Evolutionary conservation across 2,888 invertebrate genomes (phyloP), one percentile per base, ranked within the genome.

Genomic region (Epinotia brunnichana): DNA sequence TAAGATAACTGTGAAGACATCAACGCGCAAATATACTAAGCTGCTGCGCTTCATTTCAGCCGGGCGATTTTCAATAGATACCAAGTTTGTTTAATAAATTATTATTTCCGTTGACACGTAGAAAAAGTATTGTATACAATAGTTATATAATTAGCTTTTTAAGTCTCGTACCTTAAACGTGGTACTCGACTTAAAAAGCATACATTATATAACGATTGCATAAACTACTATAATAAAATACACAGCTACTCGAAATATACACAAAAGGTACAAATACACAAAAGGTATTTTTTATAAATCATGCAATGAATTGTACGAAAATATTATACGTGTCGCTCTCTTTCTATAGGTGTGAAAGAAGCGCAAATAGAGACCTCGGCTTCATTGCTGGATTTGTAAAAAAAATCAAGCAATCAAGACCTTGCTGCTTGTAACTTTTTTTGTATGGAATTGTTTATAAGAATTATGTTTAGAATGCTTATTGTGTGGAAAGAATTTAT

Each of bases 271-370:
- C 29, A 48, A n/a, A n/a, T n/a, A n/a, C n/a, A n/a, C n/a, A n/a
- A n/a, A n/a, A n/a, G n/a, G 17, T 35, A 17, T 39, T 63, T 64
- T 70, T 51, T 39, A 11, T 24, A 53, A 56, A 41, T 72, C 13
- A 17, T 29, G 60, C 62, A 70, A 66, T 29, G 29, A 60, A 60
- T 3, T 59, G 39, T 21, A 29, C 10, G 17, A 10, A 24, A 39
- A n/a, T 57, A 57, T 51, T 21, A 48, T 39, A 57, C 54, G 3
- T 57, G n/a, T 66, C 48, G 53, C 29, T 66, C 44, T 61, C 13
- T 69, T 69, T 73, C 69, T 67, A 68, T 19, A 59, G 68, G 68
- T 73, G 73, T 69, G 69, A 69, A 69, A 59, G 19, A 39, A 19
- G 15, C 41, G 35, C 24, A 39, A 39, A 57, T 17, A 39, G 44